phyloP scores from a whole-genome alignment of 2,797 vertebrate genomes.

The Chaunax sp. region DNA sequence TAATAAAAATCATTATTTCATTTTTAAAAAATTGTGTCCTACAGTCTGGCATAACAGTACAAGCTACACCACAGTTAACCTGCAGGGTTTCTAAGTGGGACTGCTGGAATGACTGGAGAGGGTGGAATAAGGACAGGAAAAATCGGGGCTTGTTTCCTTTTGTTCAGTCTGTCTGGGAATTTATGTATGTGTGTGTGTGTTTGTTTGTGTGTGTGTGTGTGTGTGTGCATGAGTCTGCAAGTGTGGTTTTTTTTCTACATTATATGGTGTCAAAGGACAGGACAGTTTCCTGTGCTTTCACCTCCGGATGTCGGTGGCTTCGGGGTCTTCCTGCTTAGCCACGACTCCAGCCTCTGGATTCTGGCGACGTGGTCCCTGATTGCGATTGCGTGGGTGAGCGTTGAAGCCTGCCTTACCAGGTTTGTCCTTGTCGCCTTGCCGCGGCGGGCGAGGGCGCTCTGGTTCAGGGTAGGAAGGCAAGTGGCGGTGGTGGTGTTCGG shows the following conservation, averaged over 20 bases:
- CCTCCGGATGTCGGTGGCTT: slow-evolving; percentile 93
- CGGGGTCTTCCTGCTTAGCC: slow-evolving; percentile 89
- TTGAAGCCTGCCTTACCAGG: slow-evolving; percentile 83
- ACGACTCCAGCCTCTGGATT: slow-evolving; percentile 82
- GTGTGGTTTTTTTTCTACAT: slow-evolving; percentile 65
- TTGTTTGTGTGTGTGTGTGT: slow-evolving; percentile 15
- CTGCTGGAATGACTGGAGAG: slow-evolving; percentile 95
- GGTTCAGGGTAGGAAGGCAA: slow-evolving; percentile 77
- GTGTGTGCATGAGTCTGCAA: slow-evolving; percentile 50
- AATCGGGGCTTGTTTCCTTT: slow-evolving; percentile 69
- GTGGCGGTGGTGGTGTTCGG: slow-evolving; percentile 66
- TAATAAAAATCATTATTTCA: slow-evolving; percentile 74
- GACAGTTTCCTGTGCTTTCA: slow-evolving; percentile 83
- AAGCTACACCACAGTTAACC: slow-evolving; percentile 90
- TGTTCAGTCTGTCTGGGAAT: slow-evolving; percentile 78
- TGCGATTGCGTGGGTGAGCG: slow-evolving; percentile 81
- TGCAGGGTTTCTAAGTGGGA: slow-evolving; percentile 91
- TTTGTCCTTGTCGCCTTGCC: slow-evolving; percentile 88
- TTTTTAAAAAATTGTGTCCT: slow-evolving; percentile 64
- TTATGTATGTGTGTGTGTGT: slow-evolving; percentile 33
- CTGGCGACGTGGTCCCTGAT: slow-evolving; percentile 84
- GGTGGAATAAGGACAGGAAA: slow-evolving; percentile 82
- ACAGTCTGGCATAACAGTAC: slow-evolving; percentile 86
- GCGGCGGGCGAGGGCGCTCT: slow-evolving; percentile 74
- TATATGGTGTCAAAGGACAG: slow-evolving; percentile 49